A percentile compares a stretch with the other conserved stretches of the same genome.
Conservation (phyloP, 2,797 vertebrate genomes). For the Nannoperca australis region DNA sequence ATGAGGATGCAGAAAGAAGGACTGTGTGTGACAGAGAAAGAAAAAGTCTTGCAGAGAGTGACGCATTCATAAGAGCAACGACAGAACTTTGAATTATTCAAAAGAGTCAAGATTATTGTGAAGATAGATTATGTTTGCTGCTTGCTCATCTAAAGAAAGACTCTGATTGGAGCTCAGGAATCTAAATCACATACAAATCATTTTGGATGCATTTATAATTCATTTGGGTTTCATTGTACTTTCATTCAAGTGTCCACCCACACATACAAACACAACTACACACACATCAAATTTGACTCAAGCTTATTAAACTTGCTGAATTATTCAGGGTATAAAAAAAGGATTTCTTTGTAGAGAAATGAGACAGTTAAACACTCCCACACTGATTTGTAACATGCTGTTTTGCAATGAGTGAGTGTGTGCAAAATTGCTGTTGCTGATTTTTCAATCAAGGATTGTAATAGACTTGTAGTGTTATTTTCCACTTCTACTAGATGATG, state of each 20-base stretch:
- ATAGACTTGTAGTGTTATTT: constrained; percentile 25
- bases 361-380: constrained; percentile 39
- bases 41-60: constrained; percentile 45
- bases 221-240: constrained; percentile 39
- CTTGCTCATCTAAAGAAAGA: constrained; percentile 28
- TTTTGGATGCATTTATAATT: constrained; percentile 56
- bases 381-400: constrained; percentile 23
- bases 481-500: constrained; percentile 11
- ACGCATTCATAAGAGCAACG: constrained; percentile 45
- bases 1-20: constrained; percentile 42
- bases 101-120: constrained; percentile 52
- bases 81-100: constrained; percentile 71
- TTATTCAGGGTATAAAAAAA: constrained; percentile 41
- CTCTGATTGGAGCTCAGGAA: constrained; percentile 36
- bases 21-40: constrained; percentile 30
- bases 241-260: constrained; percentile 28
- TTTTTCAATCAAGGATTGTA: constrained; percentile 32
- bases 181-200: constrained; percentile 44
- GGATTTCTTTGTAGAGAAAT: constrained; percentile 36
- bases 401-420: constrained; percentile 19
- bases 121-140: constrained; percentile 7
- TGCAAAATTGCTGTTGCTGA: constrained; percentile 32
- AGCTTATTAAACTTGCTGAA: constrained; percentile 56
- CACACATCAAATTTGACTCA: constrained; percentile 33
- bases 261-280: not conserved